phyloP scores from a whole-genome alignment of 2,797 vertebrate species.

The Clarias laeviceps region DNA sequence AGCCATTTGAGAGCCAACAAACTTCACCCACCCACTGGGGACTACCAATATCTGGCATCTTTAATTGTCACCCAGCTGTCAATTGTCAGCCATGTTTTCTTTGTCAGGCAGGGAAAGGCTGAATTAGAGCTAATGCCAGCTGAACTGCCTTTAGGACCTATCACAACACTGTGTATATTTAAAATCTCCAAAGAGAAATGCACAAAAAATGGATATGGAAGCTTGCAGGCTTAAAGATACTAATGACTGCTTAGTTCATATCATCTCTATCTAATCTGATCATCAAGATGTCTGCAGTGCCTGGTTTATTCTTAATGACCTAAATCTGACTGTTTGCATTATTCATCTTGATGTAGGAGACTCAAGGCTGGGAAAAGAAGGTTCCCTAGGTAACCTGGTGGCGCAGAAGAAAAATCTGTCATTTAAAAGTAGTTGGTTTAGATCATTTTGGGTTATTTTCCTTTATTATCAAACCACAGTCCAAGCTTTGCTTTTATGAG shows the following conservation, averaged over 20 bases:
- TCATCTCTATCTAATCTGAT: slow-evolving; percentile 4
- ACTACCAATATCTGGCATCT: slow-evolving; percentile 51
- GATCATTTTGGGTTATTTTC: slow-evolving; percentile 29
- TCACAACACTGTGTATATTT: slow-evolving; percentile 42
- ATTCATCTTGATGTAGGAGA: slow-evolving; percentile 32
- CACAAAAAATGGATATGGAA: slow-evolving; percentile 2
- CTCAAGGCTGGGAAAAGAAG: not conserved
- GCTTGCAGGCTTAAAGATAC: slow-evolving; percentile 2
- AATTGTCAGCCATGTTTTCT: slow-evolving; percentile 55
- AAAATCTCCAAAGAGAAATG: slow-evolving; percentile 24
- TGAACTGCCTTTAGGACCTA: slow-evolving; percentile 53
- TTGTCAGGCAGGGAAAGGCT: slow-evolving; percentile 48
- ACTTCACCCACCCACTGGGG: slow-evolving; percentile 48
- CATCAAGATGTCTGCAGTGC: slow-evolving; percentile 14
- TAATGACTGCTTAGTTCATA: slow-evolving; percentile 25
- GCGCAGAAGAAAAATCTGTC: slow-evolving; percentile 40
- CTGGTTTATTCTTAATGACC: slow-evolving; percentile 34
- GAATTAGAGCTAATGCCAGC: slow-evolving; percentile 50
- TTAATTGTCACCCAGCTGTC: slow-evolving; percentile 65
- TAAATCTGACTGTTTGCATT: slow-evolving; percentile 47
- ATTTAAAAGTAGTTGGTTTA: slow-evolving; percentile 41
- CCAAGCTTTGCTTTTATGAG: slow-evolving; percentile 9
- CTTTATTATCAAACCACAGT: slow-evolving; percentile 24
- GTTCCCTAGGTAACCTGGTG: slow-evolving; percentile 51
- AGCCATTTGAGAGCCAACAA: slow-evolving; percentile 58